Evolutionary conservation across 2,888 invertebrate genomes (phyloP), one percentile per base, ranked within the genome.

Genomic region (Leptura quadrifasciata): DNA sequence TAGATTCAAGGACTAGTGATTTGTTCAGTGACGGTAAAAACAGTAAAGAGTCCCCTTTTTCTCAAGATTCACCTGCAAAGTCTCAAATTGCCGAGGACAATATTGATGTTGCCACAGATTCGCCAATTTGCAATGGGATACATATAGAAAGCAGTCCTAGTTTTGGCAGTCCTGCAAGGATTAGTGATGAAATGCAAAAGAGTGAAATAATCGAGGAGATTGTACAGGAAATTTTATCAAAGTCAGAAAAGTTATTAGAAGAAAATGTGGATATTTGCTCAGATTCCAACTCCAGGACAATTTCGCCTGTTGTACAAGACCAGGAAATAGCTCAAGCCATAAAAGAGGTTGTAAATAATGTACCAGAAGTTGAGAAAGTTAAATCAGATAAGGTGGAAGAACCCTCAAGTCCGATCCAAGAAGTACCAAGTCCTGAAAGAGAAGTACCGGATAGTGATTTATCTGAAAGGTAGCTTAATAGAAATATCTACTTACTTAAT

Each of bases 381-480:
- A 84, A 83, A n/a, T 18, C 18, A 5, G 18, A 1, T 10, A 64
- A 27, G 18, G 0, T 35, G 47, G 80, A 72, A 27, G 73, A 77
- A 31, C 10, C 67, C 18, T 20, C 74, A 2, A 76, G 76, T 74
- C 75, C 76, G 24, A 35, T 52, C n/a, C 76, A 78, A 58, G 78
- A 76, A 84, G 85, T 90, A 20, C 91, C 86, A 0, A 88, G 88
- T 79, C 89, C 88, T 3, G 91, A 93, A 84, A 90, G 91, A 80
- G 93, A 93, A 87, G 90, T 92, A 54, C 91, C 92, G 77, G 91
- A 94, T 67, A 94, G 93, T 80, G 94, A 94, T 87, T 91, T 92
- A 78, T 94, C 94, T 64, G 94, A 94, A 84, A 90, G 93, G 75
- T 81, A 74, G 18, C 47, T 4, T 31, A 31, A 31, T 31, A 31